Base-by-base conservation (phyloP, 2,888 invertebrate species). In the Meandrusa payeni region DNA sequence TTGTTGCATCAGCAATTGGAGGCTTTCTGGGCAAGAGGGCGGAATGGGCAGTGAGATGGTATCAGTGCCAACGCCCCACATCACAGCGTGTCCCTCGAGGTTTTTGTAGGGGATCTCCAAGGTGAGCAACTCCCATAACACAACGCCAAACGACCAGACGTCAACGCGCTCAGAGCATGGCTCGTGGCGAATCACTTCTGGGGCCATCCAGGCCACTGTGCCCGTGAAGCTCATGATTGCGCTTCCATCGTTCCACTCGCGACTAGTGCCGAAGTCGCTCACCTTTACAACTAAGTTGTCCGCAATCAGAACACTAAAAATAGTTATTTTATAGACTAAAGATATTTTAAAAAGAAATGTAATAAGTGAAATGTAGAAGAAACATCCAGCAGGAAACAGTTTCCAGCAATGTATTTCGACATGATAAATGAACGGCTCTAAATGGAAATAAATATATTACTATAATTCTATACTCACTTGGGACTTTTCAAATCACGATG, bases 151-250 rank as follows among this genome's bases (percentile, higher is more conserved):
- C 0, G 98, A 97, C 98, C 99, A 99, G 47, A 99, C 95, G 73
- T 99, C 99, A 0, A 99, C 97, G 75, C 98, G 97, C 71, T 99
- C 98, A 0, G 97, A 97, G 76, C 98, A 99, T 0, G 95, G 96
- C 69, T 98, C 96, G 69, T 97, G 97, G 47, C 97, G 92, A 55
- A 99, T 98, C 24, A 99, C 95, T 87, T 99, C 99, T 0, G 99
- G 99, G 0, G 99, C 98, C 99, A 99, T 99, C 99, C 99, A 99
- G 0, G 98, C 97, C 0, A 98, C 97, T 0, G 99, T 99, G 24
- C 99, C 99, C 1, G 97, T 97, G 79, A 99, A 99, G 51, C 97
- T 80, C 99, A 99, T 99, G 66, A 96, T 94, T 27, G 96, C 95
- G 71, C 97, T 97, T 24, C 95, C 95, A 69, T 97, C 95, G 76